Percentiles rank a stretch among this genome's conserved stretches.
Evolutionary conservation across 1,140 invertebrate species (phyloP).

Genomic region (Pinna nobilis): DNA sequence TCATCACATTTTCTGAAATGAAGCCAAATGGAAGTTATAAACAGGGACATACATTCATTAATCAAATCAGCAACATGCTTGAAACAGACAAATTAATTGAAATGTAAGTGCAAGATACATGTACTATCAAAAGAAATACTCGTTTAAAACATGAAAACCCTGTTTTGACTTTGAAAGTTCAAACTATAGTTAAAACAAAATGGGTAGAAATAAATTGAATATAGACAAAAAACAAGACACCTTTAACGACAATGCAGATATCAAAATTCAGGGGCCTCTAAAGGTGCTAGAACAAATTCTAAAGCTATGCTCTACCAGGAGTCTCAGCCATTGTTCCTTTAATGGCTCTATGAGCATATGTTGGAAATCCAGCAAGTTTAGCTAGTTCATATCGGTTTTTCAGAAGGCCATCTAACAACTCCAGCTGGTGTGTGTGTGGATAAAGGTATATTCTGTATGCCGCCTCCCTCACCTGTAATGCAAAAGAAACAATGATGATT

Average conservation of each 20-base stretch:
- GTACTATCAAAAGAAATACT: background rate
- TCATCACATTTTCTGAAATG: slow-evolving; percentile 80
- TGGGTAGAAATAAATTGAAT: too few relatives aligned
- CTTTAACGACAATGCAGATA: too few relatives aligned
- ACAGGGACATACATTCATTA: background rate
- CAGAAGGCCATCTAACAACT: slow-evolving; percentile 84
- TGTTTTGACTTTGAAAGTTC: too few relatives aligned
- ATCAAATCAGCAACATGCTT: background rate
- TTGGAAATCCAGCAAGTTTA: slow-evolving; percentile 88
- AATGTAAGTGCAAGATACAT: background rate
- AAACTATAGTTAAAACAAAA: too few relatives aligned
- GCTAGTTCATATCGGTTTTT: slow-evolving; percentile 86
- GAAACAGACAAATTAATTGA: background rate
- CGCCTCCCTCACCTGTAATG: slow-evolving; percentile 83
- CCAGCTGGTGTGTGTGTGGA: slow-evolving; percentile 86
- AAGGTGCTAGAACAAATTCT: too few relatives aligned
- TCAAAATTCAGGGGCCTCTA: too few relatives aligned
- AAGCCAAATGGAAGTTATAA: background rate
- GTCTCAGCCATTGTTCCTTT: slow-evolving; percentile 90
- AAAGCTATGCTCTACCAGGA: slow-evolving; percentile 74
- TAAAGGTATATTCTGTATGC: slow-evolving; percentile 91
- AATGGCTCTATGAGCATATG: slow-evolving; percentile 91
- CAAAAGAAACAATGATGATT: slow-evolving; percentile 12
- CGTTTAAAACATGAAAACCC: too few relatives aligned
- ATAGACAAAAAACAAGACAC: too few relatives aligned